Percentiles rank a stretch among this genome's conserved stretches.
Conservation (phyloP, 1,140 invertebrate genomes). For the Camponotus pennsylvanicus region DNA sequence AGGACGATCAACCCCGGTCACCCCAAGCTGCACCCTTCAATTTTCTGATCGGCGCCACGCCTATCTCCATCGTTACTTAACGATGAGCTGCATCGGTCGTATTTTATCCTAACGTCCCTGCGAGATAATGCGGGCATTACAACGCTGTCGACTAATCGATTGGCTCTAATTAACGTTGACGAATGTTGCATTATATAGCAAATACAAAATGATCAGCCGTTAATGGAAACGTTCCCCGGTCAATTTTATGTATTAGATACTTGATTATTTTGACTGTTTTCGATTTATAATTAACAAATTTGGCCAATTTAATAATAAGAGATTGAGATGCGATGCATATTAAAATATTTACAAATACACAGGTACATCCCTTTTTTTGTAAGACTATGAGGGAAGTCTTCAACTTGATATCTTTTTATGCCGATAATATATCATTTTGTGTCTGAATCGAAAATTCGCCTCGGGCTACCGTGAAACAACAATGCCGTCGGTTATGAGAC, state of each 20-base stretch:
- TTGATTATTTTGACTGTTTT: not conserved
- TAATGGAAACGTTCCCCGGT: not conserved
- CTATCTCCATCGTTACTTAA: slow-evolving; percentile 74
- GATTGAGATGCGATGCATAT: not conserved
- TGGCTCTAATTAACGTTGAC: slow-evolving; percentile 57
- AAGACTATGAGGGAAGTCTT: not conserved
- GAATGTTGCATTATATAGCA: not conserved
- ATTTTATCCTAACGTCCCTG: slow-evolving; percentile 72
- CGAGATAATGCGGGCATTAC: slow-evolving; percentile 66
- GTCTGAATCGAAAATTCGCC: slow-evolving; percentile 11
- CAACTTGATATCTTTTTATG: not conserved
- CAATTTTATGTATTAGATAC: not conserved
- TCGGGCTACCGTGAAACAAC: slow-evolving; percentile 12
- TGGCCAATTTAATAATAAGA: not conserved
- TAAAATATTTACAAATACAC: not conserved
- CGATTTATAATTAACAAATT: not conserved
- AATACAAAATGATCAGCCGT: not conserved
- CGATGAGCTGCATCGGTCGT: slow-evolving; percentile 67
- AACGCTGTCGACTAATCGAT: slow-evolving; percentile 66
- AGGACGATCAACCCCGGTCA: slow-evolving; percentile 48
- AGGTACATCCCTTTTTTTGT: not conserved
- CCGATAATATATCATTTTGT: not conserved
- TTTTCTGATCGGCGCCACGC: slow-evolving; percentile 76
- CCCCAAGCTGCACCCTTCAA: slow-evolving; percentile 71
- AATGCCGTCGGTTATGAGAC: slow-evolving; percentile 15